Base-by-base conservation (phyloP, 2,888 invertebrate genomes). In the Callinectes sapidus region DNA sequence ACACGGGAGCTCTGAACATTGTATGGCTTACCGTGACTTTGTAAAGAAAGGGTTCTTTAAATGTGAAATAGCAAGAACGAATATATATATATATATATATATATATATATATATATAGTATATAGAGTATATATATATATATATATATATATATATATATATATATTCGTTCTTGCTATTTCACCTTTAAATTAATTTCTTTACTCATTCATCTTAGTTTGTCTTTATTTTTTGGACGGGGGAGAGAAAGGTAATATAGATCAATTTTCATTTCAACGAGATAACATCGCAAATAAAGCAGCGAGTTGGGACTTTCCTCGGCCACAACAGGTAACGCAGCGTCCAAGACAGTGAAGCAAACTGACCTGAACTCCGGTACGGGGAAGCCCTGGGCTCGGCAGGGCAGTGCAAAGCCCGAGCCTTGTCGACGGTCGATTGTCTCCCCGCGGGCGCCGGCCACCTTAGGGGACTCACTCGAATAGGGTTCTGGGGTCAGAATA, bases 301-400 rank as follows among this genome's bases (percentile, higher is more conserved):
- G 23, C 71, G n/a, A n/a, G 23, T 23, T 61, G 2, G 23, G 71
- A 28, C 28, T 28, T 28, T n/a, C 28, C 71, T 81, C 16, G 6
- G 35, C 81, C 81, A 32, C 0, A 16, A 14, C 0, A 16, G 81
- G 13, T 81, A 1, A 35, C 81, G 32, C 81, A 32, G 81, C 6
- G 6, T 35, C 3, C 81, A 32, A 13, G 2, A 13, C 32, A 35
- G n/a, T 28, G 18, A 35, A 32, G 35, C 81, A 35, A 39, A 92
- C 93, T 93, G 95, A 95, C 96, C 96, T 95, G 95, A 95, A 95
- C 94, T 95, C 95, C 94, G 96, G 95, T 95, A 95, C 95, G 95
- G 95, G 95, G 96, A 97, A 97, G 89, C 96, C 96, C 93, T 96
- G 95, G 42, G 95, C 94, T 96, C 95, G 97, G 96, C 95, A 96